A percentile compares a stretch with the other conserved stretches of the same genome.
phyloP scores from a whole-genome alignment of 2,113 vertebrate genomes.

The Sminthopsis crassicaudata region DNA sequence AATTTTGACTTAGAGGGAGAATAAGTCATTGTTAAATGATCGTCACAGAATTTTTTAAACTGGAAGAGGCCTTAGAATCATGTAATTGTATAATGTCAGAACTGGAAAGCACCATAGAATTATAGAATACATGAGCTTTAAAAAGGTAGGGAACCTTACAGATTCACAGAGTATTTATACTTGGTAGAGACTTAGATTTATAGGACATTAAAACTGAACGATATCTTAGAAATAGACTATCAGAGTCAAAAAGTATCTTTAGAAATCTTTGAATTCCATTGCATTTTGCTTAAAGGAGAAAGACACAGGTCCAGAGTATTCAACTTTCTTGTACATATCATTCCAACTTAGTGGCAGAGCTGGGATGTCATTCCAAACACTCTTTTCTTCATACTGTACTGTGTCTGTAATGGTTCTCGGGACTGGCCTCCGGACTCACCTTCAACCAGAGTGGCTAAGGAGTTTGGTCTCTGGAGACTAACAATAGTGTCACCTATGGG shows the following conservation, averaged over 20 bases:
- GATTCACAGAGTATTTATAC: neutral
- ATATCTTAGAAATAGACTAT: neutral
- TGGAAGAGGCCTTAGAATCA: neutral
- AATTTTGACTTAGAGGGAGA: neutral
- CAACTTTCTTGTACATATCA: neutral
- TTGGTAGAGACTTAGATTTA: neutral
- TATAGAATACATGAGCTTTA: neutral
- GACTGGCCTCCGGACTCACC: neutral
- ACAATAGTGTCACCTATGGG: slow-evolving; percentile 25
- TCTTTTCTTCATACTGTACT: neutral
- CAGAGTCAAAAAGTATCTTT: neutral
- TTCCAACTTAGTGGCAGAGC: neutral
- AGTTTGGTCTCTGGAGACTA: slow-evolving; percentile 16
- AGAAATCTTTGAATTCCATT: neutral
- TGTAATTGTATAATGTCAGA: neutral
- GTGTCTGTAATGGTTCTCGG: neutral
- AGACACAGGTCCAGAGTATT: neutral
- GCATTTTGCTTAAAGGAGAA: neutral
- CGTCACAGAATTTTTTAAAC: accelerated
- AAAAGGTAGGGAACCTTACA: neutral
- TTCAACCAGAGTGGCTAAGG: slow-evolving; percentile 34
- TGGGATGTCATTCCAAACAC: neutral
- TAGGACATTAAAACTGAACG: neutral
- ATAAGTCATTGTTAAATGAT: neutral
- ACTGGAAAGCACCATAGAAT: neutral